Evolutionary conservation across 2,113 vertebrate species (phyloP).

Genomic region (Cepphus grylle): DNA sequence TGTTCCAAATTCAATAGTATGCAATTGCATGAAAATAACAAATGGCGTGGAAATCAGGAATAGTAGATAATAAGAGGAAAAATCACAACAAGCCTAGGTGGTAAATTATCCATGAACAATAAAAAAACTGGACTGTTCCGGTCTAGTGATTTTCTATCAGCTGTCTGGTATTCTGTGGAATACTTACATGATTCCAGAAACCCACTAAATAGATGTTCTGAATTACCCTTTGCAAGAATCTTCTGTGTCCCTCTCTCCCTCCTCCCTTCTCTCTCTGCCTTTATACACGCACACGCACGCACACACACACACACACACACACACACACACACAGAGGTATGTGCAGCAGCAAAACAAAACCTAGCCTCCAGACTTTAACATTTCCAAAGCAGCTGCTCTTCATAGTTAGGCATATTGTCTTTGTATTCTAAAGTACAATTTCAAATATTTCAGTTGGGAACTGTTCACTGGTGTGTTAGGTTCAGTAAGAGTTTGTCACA

Average conservation of each 20-base stretch:
- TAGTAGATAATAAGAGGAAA: constrained; percentile 23
- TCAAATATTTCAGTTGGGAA: neutral
- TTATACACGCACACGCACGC: too few relatives aligned
- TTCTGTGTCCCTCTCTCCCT: neutral
- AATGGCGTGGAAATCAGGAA: constrained; percentile 29
- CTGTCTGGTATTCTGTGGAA: neutral
- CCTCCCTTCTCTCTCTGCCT: neutral
- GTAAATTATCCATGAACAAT: constrained; percentile 52
- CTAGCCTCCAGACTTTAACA: neutral
- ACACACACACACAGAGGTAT: too few relatives aligned
- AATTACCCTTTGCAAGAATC: neutral
- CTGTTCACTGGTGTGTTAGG: neutral
- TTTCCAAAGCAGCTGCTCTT: neutral
- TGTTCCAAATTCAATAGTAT: constrained; percentile 60
- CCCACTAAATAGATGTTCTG: neutral
- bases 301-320: too few relatives aligned
- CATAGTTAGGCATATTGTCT: neutral
- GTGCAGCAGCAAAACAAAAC: neutral
- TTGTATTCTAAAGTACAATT: neutral
- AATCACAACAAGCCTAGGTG: neutral
- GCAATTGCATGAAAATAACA: constrained; percentile 53
- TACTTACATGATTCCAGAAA: neutral
- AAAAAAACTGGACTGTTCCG: constrained; percentile 1
- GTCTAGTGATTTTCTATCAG: constrained; percentile 10
- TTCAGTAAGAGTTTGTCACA: neutral